These are phyloP conservation scores for Phycodurus eques DNA, from an alignment of 2,113 vertebrate species.

Conservation along the genomic window DNA sequence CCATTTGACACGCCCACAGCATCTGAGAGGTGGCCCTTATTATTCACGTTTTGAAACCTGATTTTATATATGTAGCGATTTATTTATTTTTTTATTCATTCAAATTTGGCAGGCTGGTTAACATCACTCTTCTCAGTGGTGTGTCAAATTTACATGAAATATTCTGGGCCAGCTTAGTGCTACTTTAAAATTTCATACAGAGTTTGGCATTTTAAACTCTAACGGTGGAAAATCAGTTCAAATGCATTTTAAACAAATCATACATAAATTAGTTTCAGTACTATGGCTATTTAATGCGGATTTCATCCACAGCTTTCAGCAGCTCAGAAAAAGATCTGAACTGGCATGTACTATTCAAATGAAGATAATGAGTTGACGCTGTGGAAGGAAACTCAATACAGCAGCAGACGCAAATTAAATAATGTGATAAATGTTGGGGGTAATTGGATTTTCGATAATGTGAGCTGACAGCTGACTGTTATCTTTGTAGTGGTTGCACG, in stretches of 20 bases:
- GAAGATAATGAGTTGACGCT: conserved; percentile 2
- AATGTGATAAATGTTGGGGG: background rate
- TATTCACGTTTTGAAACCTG: no score
- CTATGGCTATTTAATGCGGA: background rate
- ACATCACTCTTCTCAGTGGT: no score
- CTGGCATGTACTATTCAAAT: background rate
- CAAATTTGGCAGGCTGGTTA: no score
- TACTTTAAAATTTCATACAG: no score
- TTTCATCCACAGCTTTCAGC: background rate
- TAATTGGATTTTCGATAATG: conserved; percentile 2
- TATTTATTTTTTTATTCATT: no score
- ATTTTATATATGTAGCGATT: no score
- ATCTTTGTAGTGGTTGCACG: background rate
- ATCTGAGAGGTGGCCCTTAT: no score
- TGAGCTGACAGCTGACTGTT: background rate
- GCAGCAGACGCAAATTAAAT: conserved; percentile 1
- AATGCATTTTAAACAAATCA: background rate
- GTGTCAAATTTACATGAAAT: no score
- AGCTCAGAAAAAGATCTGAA: background rate
- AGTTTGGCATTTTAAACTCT: no score
- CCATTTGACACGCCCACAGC: no score
- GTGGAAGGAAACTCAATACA: conserved; percentile 7
- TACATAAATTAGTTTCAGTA: background rate
- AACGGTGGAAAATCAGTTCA: no score
- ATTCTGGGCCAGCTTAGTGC: no score